Evolutionary conservation across 2,797 vertebrate genomes (phyloP).

Genomic region (Lacerta agilis): DNA sequence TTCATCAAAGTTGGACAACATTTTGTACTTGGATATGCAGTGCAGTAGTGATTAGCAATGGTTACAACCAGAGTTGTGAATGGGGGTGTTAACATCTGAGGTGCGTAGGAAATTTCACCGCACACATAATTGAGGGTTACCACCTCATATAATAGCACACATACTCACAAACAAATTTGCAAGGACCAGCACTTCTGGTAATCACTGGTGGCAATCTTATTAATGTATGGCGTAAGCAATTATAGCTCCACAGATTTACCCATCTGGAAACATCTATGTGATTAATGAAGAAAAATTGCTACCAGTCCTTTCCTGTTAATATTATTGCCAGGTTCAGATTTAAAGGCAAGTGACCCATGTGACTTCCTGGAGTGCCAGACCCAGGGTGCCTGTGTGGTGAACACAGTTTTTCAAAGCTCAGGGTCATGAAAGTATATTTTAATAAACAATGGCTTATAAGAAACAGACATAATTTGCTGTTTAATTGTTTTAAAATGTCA

Average conservation of each 20-base stretch:
- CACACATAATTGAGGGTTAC: not conserved
- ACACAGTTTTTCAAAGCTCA: not conserved
- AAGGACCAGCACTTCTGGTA: not conserved
- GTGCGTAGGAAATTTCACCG: too few relatives aligned
- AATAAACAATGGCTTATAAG: not conserved
- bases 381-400: not conserved
- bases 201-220: not conserved
- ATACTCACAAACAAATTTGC: not conserved
- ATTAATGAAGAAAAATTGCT: not conserved
- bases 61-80: not conserved
- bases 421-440: not conserved
- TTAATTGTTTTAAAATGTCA: not conserved
- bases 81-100: too few relatives aligned
- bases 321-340: not conserved
- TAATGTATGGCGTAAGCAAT: not conserved
- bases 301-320: not conserved
- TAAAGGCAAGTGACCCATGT: not conserved
- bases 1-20: not conserved
- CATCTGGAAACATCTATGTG: not conserved
- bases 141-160: not conserved
- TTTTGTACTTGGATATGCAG: not conserved
- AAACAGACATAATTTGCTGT: not conserved
- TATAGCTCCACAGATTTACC: not conserved
- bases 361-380: not conserved
- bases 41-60: not conserved